These are phyloP conservation scores for Oreochromis grahami DNA, from an alignment of 2,797 vertebrate genomes.

Conservation along the genomic window DNA sequence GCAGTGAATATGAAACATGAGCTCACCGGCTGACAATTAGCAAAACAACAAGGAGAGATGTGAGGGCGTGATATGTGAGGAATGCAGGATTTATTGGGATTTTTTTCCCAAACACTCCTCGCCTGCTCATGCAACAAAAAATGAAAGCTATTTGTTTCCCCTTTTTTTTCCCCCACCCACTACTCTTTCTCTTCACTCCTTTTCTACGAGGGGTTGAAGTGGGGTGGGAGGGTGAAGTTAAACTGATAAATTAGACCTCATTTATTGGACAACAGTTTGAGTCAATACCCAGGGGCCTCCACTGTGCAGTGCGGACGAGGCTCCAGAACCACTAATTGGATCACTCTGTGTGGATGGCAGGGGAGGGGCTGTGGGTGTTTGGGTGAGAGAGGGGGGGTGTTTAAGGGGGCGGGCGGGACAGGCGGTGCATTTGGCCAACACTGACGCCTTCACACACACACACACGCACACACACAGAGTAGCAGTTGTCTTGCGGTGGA, in stretches of 20 bases:
- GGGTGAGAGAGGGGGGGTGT: slow-evolving; percentile 34
- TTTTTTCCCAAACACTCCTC: not conserved
- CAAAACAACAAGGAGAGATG: slow-evolving; percentile 13
- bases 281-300: slow-evolving; percentile 87
- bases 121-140: slow-evolving; percentile 33
- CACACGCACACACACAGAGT: not conserved
- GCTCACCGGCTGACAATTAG: slow-evolving; percentile 49
- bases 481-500: slow-evolving; percentile 14
- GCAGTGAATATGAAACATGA: slow-evolving; percentile 32
- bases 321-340: slow-evolving; percentile 90
- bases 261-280: slow-evolving; percentile 96
- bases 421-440: not conserved
- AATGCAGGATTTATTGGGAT: not conserved
- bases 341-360: slow-evolving; percentile 83
- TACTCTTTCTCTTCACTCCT: not conserved
- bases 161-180: fast-evolving
- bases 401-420: not conserved
- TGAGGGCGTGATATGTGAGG: not conserved
- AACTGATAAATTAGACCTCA: slow-evolving; percentile 99
- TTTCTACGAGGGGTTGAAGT: slow-evolving; percentile 45
- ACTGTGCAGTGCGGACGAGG: slow-evolving; percentile 58
- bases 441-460: not conserved
- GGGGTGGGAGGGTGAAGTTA: slow-evolving; percentile 83
- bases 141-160: slow-evolving; percentile 36
- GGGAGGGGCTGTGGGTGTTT: not conserved